Conservation (phyloP, 2,113 vertebrate genomes). For the Ophiodon elongatus region DNA sequence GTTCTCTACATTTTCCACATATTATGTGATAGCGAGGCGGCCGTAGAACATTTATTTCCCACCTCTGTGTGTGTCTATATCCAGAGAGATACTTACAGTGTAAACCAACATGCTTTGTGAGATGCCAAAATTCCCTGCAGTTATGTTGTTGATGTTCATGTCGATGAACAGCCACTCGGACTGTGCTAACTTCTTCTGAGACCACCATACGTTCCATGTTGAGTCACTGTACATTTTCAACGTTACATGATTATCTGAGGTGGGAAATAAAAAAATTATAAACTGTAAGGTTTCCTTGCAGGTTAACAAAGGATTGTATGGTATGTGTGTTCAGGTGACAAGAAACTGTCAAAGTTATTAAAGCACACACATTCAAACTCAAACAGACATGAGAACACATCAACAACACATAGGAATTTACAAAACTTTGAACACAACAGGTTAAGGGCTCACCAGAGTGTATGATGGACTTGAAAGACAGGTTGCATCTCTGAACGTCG, state of each 20-base stretch:
- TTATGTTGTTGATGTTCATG: conserved; percentile 35
- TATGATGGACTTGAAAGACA: conserved; percentile 64
- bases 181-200: conserved; percentile 45
- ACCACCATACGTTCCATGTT: not conserved
- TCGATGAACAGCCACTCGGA: conserved; percentile 72
- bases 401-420: not conserved
- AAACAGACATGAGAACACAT: not conserved
- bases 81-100: conserved; percentile 43
- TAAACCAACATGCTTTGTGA: conserved; percentile 16
- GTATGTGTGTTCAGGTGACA: not conserved
- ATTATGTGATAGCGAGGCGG: not conserved
- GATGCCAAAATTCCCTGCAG: fast-evolving
- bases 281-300: not conserved
- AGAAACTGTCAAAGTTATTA: not conserved
- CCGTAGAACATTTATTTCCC: no score
- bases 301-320: not conserved
- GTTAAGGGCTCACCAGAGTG: conserved; percentile 52
- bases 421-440: not conserved
- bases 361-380: not conserved
- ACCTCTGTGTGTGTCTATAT: not conserved
- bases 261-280: not conserved
- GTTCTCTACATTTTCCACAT: not conserved
- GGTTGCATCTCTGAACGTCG: conserved; percentile 71
- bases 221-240: not conserved
- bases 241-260: conserved; percentile 30